Evolutionary conservation across 2,113 vertebrate species (phyloP).

Genomic region (Peromyscus maniculatus): DNA sequence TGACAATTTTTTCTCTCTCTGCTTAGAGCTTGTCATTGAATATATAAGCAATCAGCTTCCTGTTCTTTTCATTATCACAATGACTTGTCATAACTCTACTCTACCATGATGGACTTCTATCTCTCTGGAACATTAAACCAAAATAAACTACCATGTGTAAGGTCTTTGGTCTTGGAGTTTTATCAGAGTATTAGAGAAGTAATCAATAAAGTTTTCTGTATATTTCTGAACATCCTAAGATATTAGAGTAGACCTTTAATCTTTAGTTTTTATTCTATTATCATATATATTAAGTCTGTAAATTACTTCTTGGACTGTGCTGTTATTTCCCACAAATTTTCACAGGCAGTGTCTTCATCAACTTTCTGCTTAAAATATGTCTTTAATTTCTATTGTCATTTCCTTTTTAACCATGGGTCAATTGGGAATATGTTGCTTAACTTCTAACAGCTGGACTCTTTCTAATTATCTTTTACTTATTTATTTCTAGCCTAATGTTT

Average conservation of each 20-base stretch:
- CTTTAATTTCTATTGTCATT: not conserved
- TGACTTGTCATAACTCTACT: not conserved
- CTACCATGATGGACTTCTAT: not conserved
- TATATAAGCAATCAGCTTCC: not conserved
- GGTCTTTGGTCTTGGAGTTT: not conserved
- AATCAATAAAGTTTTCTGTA: not conserved
- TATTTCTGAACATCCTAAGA: not conserved
- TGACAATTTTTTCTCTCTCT: no score
- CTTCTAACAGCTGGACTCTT: conserved; percentile 17
- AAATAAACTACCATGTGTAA: not conserved
- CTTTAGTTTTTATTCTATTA: not conserved
- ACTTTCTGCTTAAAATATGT: conserved; percentile 40
- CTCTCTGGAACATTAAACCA: not conserved
- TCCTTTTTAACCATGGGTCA: not conserved
- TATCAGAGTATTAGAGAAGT: not conserved
- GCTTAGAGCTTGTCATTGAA: no score
- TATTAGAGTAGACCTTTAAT: not conserved
- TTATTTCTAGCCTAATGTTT: not conserved
- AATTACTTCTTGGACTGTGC: not conserved
- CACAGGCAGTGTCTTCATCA: not conserved
- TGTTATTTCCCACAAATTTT: not conserved
- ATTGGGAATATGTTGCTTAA: not conserved
- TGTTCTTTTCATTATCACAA: not conserved
- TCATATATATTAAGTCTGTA: not conserved
- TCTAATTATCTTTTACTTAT: conserved; percentile 36